A percentile compares a stretch with the other conserved stretches of the same genome.
These are phyloP conservation scores for Sacculina carcini DNA, from an alignment of 2,888 invertebrate genomes.

Conservation along the genomic window DNA sequence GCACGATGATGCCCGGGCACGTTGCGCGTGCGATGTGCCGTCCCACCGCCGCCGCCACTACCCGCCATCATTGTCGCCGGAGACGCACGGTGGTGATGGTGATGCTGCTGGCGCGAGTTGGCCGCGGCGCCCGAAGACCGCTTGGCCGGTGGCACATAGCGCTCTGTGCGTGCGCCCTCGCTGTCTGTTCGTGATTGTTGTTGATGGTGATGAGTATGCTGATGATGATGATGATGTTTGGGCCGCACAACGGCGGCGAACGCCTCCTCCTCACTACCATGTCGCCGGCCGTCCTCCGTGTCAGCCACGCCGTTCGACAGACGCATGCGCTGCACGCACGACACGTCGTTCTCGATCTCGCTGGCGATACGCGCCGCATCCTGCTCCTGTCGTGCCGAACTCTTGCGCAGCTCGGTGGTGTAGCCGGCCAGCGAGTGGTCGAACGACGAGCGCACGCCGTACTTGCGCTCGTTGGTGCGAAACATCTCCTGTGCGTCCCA, in stretches of 20 bases:
- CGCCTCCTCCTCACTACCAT: constrained; percentile 30
- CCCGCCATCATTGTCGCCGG: too few relatives aligned
- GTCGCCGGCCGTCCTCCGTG: too few relatives aligned
- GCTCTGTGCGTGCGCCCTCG: background rate
- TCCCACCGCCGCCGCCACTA: too few relatives aligned
- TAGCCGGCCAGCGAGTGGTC: constrained; percentile 76
- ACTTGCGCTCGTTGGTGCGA: constrained; percentile 63
- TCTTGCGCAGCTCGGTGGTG: constrained; percentile 65
- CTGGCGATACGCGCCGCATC: constrained; percentile 70
- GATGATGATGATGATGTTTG: too few relatives aligned
- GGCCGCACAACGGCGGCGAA: background rate
- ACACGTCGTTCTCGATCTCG: constrained; percentile 68
- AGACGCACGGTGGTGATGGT: too few relatives aligned
- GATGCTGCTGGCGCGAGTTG: background rate
- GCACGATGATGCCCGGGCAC: too few relatives aligned
- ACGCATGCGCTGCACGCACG: constrained; percentile 51
- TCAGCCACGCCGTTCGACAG: constrained; percentile 78
- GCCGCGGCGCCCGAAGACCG: background rate
- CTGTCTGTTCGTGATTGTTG: background rate
- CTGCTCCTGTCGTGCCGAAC: constrained; percentile 38
- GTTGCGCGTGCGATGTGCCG: too few relatives aligned
- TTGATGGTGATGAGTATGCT: too few relatives aligned
- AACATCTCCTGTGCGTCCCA: constrained; percentile 98
- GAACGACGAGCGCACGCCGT: constrained; percentile 76
- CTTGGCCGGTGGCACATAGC: background rate